Conservation (phyloP, 2,113 vertebrate genomes). For the Sebastes schlegelii region DNA sequence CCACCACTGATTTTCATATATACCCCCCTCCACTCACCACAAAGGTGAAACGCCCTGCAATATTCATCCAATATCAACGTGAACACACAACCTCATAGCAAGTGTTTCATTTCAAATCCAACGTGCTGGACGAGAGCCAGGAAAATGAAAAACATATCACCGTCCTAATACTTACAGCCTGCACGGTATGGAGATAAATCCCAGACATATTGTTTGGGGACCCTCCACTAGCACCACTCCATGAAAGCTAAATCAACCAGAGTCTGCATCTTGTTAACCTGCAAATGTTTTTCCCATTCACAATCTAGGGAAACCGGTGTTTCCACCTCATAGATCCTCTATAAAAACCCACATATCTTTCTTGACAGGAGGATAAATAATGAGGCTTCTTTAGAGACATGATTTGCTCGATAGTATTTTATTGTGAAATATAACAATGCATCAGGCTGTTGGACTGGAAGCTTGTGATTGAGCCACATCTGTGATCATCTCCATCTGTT, state of each 20-base stretch:
- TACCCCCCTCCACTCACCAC: background rate
- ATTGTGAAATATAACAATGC: background rate
- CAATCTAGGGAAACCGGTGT: background rate
- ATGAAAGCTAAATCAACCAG: conserved; percentile 28
- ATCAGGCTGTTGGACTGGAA: background rate
- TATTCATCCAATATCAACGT: background rate
- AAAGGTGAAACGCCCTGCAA: background rate
- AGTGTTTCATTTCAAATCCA: conserved; percentile 51
- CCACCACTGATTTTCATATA: too few relatives aligned
- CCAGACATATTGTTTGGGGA: conserved; percentile 32
- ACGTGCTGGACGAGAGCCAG: conserved; percentile 23
- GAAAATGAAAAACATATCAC: conserved; percentile 34
- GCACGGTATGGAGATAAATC: conserved; percentile 26
- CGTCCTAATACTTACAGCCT: conserved; percentile 32
- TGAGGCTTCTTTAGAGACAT: background rate
- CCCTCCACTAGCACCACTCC: background rate
- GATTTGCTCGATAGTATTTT: conserved; percentile 16
- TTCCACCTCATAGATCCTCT: background rate
- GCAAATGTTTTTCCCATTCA: conserved; percentile 21
- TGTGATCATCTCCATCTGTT: conserved; percentile 7
- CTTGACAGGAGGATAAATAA: background rate
- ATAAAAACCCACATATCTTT: background rate
- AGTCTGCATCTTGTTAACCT: conserved; percentile 27
- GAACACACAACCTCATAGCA: conserved; percentile 24
- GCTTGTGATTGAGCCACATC: background rate